Base-by-base conservation (phyloP, 2,113 vertebrate genomes). In the Anseranas semipalmata region DNA sequence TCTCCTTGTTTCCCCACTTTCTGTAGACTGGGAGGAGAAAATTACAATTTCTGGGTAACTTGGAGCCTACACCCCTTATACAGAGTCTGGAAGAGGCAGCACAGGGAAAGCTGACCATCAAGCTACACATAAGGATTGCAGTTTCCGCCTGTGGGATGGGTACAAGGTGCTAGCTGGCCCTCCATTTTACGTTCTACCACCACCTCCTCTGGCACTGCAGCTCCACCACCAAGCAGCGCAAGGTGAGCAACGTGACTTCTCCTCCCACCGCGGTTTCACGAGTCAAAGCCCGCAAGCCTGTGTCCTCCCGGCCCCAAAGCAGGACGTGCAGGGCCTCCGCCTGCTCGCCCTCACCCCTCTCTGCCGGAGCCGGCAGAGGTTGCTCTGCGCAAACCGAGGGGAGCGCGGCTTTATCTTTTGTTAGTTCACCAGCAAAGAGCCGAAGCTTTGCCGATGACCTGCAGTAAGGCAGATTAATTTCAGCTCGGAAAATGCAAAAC, bases 391-490 rank as follows among this genome's bases (percentile, higher is more conserved):
- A 94, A 92, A 94, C 28, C 22, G 66, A 86, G 87, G 63, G 73
- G 50, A 92, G 16, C 0, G 0, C 0, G 0, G 58, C 18, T 24
- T 81, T 86, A 95, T 91, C 87, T 94, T 95, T 95, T 84, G 67
- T 95, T 92, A 95, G 83, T 50, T 80, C 20, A 0, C 9, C 13
- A 82, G 76, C 72, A 71, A 88, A 79, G 89, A 75, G 75, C 53
- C 15, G 8, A 63, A 88, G 50, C 67, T 66, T 46, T 53, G 67
- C 52, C 0, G 2, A 71, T 89, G 95, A 97, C 77, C 89, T 73
- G 86, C 79, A 83, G 77, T 28, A 94, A 91, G 73, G 74, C 92
- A 94, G 94, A 97, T 79, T 96, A 91, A 96, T 97, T 96, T 95
- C 85, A 1, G 0, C 83, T 33, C 72, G 90, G 60, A 93, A 93